Conservation (phyloP, 30 jellyfish, hydroid and myxozoan species). For the Hydractinia echinata region DNA sequence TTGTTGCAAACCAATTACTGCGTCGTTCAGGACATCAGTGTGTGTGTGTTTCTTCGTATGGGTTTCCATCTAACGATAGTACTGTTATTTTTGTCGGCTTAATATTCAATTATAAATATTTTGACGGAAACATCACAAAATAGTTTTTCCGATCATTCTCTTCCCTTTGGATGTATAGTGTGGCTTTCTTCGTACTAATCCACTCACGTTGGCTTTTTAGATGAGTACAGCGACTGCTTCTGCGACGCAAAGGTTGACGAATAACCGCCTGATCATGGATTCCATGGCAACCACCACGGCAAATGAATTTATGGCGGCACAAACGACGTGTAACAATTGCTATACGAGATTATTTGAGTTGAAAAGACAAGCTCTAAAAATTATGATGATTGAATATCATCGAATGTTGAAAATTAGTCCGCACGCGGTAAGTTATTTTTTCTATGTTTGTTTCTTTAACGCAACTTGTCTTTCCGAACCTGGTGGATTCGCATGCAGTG, state of each 20-base stretch:
- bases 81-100: too few relatives aligned
- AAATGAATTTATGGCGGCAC: constrained; percentile 2
- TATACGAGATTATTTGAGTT: constrained; percentile 69
- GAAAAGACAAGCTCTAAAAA: constrained; percentile 88
- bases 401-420: constrained; percentile 46
- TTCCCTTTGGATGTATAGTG: too few relatives aligned
- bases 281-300: background rate
- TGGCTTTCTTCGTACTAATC: too few relatives aligned
- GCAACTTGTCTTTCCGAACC: background rate
- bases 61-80: too few relatives aligned
- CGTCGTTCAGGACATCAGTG: too few relatives aligned
- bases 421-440: constrained; percentile 65
- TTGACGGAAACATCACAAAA: too few relatives aligned
- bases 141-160: too few relatives aligned
- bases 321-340: constrained; percentile 39
- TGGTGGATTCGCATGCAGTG: background rate
- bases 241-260: background rate
- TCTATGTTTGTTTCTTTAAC: background rate
- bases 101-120: too few relatives aligned
- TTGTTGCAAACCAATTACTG: too few relatives aligned
- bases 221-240: constrained; percentile 16
- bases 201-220: background rate
- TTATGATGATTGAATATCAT: constrained; percentile 80
- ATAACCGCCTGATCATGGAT: background rate
- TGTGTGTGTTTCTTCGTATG: too few relatives aligned